Percentiles rank a stretch among this genome's conserved stretches.
These are phyloP conservation scores for Burhinus oedicnemus DNA, from an alignment of 2,113 vertebrate species.

Conservation along the genomic window DNA sequence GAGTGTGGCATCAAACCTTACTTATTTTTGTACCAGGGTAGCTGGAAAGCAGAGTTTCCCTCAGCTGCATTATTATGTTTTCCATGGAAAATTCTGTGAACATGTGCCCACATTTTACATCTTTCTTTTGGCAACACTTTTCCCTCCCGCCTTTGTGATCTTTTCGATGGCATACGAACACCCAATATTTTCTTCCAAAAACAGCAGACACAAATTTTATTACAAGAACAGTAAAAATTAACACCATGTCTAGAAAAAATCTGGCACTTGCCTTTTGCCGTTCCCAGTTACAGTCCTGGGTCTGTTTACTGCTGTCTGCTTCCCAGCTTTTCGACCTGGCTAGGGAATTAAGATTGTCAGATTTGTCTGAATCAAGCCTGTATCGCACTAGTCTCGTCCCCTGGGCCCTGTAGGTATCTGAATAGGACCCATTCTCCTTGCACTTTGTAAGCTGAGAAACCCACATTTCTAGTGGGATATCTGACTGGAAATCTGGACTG, in stretches of 20 bases:
- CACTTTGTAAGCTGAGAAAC: neutral
- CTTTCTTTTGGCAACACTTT: neutral
- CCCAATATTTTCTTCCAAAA: neutral
- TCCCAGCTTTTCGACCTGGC: neutral
- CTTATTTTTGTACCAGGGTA: neutral
- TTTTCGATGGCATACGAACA: neutral
- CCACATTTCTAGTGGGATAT: neutral
- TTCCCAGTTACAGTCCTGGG: neutral
- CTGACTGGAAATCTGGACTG: neutral
- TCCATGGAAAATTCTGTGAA: neutral
- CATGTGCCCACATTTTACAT: neutral
- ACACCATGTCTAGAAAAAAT: neutral
- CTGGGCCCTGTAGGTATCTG: neutral
- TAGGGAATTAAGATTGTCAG: neutral
- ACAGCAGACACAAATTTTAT: neutral
- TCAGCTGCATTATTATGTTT: neutral
- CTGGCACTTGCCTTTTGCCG: rapidly evolving
- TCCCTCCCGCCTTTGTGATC: neutral
- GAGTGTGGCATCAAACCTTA: neutral
- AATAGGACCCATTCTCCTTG: neutral
- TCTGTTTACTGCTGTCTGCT: neutral
- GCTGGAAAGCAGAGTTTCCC: neutral
- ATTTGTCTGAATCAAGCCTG: neutral
- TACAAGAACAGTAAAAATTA: neutral
- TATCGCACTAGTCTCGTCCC: neutral